These are phyloP conservation scores for Alloscopus bannaensis DNA, from an alignment of 2,888 invertebrate genomes.

Conservation along the genomic window DNA sequence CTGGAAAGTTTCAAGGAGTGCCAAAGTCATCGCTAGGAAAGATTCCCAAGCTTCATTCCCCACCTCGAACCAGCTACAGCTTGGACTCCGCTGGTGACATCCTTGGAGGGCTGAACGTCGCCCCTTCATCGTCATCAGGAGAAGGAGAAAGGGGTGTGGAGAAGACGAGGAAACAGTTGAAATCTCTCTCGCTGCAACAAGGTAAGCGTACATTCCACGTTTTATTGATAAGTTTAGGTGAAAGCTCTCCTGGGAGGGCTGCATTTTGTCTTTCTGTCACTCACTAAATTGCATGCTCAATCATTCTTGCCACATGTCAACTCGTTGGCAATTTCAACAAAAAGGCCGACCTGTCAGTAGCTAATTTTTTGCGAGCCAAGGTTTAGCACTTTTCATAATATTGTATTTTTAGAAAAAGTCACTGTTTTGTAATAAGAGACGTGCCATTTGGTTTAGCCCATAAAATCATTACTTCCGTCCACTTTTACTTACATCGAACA, in stretches of 20 bases:
- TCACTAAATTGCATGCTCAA: conserved; percentile 7
- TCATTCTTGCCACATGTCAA: conserved; percentile 2
- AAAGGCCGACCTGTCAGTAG: too few species aligned
- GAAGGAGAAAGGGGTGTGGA: conserved; percentile 39
- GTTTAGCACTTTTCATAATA: too few species aligned
- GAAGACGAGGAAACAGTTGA: conserved; percentile 41
- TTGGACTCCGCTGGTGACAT: conserved; percentile 51
- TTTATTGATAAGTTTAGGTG: not conserved
- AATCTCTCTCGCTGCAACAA: conserved; percentile 62
- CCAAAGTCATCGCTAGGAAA: conserved; percentile 51
- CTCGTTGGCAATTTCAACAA: too few species aligned
- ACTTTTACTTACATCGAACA: too few species aligned
- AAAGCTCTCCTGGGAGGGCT: too few species aligned
- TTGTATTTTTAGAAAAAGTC: too few species aligned
- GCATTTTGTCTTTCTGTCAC: conserved; percentile 24
- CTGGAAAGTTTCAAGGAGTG: conserved; percentile 37
- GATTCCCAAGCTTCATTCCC: conserved; percentile 41
- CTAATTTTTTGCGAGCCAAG: too few species aligned
- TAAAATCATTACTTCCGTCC: too few species aligned
- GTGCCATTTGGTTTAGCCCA: too few species aligned
- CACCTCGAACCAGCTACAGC: conserved; percentile 25
- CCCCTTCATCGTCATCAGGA: conserved; percentile 9
- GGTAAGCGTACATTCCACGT: conserved; percentile 39
- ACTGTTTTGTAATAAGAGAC: too few species aligned
- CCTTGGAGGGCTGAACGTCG: conserved; percentile 40